A percentile compares a stretch with the other conserved stretches of the same genome.
Evolutionary conservation across 2,797 vertebrate species (phyloP).

Genomic region (Alfaro cultratus): DNA sequence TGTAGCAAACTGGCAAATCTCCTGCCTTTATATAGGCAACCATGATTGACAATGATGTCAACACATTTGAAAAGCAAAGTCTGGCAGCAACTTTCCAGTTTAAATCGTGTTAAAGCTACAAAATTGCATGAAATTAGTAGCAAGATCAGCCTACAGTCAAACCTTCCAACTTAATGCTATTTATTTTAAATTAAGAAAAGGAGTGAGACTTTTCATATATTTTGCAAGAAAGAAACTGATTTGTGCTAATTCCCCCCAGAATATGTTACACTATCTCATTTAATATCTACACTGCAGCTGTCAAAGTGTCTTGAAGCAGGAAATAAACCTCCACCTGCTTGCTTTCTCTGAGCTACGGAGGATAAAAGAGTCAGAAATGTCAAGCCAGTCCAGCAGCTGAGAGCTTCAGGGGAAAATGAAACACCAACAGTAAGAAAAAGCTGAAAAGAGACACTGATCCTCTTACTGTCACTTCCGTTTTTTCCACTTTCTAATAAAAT

Average conservation of each 20-base stretch:
- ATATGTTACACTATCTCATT: neutral
- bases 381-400: neutral
- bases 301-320: conserved; percentile 6
- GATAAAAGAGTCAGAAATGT: conserved; percentile 3
- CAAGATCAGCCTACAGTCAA: neutral
- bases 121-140: neutral
- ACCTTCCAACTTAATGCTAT: neutral
- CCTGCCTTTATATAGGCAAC: neutral
- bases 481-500: conserved; percentile 21
- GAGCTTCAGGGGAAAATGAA: neutral
- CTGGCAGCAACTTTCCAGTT: neutral
- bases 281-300: neutral
- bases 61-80: neutral
- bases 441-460: conserved; percentile 28
- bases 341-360: neutral
- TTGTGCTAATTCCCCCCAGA: conserved; percentile 5
- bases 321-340: conserved; percentile 16
- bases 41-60: neutral
- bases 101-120: neutral
- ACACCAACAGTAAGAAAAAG: neutral
- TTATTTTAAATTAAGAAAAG: neutral
- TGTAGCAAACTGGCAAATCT: neutral
- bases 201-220: neutral
- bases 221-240: neutral
- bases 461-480: conserved; percentile 29